phyloP scores from a whole-genome alignment of 2,797 vertebrate genomes.

The Acanthurus leucopareius region DNA sequence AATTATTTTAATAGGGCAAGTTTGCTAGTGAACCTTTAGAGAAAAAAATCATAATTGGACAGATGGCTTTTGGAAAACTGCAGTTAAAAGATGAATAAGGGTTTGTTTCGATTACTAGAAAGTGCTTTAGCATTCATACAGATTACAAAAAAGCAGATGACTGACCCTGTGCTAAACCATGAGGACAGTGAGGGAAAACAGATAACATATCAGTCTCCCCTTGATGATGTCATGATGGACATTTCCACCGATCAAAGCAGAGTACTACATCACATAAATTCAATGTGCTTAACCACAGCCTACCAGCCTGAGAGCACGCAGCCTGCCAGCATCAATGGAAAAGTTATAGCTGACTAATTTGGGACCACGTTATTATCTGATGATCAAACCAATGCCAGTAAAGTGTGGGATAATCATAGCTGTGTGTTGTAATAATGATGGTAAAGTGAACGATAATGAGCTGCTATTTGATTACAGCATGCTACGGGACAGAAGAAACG shows the following conservation, averaged over 20 bases:
- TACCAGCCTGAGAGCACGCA: slow-evolving; percentile 8
- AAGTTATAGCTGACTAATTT: slow-evolving; percentile 24
- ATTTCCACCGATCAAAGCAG: slow-evolving; percentile 72
- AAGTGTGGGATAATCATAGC: slow-evolving; percentile 28
- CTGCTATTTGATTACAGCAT: slow-evolving; percentile 15
- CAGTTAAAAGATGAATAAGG: neutral
- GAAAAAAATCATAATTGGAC: neutral
- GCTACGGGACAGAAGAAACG: neutral
- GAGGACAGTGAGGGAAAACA: slow-evolving; percentile 34
- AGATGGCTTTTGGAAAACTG: neutral
- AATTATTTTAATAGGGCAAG: neutral
- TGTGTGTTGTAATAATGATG: slow-evolving; percentile 31
- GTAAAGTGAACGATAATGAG: slow-evolving; percentile 27
- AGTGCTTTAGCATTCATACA: slow-evolving; percentile 4
- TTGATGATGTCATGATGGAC: slow-evolving; percentile 73
- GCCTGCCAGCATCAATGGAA: slow-evolving; percentile 35
- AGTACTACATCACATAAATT: slow-evolving; percentile 72
- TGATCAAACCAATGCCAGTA: slow-evolving; percentile 26
- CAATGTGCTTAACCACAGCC: slow-evolving; percentile 51
- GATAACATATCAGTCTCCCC: slow-evolving; percentile 70
- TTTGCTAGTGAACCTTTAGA: neutral
- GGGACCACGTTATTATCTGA: slow-evolving; percentile 37
- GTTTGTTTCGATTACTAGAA: slow-evolving; percentile 4
- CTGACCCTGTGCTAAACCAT: slow-evolving; percentile 50
- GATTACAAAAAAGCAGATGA: slow-evolving; percentile 5